A percentile compares a stretch with the other conserved stretches of the same genome.
These are phyloP conservation scores for Chelidonichthys spinosus DNA, from an alignment of 2,797 vertebrate species.

Conservation along the genomic window DNA sequence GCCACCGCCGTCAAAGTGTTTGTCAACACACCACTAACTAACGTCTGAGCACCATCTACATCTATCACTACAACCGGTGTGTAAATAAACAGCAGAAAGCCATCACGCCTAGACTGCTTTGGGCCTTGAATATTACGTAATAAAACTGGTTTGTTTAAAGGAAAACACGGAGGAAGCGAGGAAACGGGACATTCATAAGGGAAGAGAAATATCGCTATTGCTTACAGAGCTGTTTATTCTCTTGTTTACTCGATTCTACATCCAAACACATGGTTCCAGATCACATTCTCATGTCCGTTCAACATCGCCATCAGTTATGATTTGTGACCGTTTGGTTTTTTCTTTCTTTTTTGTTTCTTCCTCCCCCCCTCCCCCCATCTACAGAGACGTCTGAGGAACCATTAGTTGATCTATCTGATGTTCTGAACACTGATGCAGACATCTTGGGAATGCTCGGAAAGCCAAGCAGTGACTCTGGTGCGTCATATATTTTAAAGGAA, in stretches of 20 bases:
- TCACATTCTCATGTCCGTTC: constrained; percentile 63
- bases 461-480: constrained; percentile 93
- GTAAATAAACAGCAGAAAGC: neutral
- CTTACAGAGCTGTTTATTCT: constrained; percentile 5
- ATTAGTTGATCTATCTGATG: constrained; percentile 95
- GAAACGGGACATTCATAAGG: neutral
- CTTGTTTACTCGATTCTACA: constrained; percentile 18
- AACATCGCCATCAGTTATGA: constrained; percentile 73
- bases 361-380: constrained; percentile 40
- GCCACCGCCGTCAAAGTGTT: neutral
- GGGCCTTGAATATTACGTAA: neutral
- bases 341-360: constrained; percentile 62
- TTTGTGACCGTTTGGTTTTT: constrained; percentile 76
- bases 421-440: constrained; percentile 96
- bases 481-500: constrained; percentile 71
- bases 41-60: neutral
- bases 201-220: neutral
- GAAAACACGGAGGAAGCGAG: too few species aligned
- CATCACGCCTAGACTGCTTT: neutral
- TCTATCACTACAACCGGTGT: neutral
- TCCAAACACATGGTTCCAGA: constrained; percentile 53
- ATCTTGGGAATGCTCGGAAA: constrained; percentile 98
- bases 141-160: too few species aligned
- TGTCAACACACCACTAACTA: neutral
- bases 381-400: constrained; percentile 92